Conservation (phyloP, 2,113 vertebrate species). For the Malurus alboscapulatus region DNA sequence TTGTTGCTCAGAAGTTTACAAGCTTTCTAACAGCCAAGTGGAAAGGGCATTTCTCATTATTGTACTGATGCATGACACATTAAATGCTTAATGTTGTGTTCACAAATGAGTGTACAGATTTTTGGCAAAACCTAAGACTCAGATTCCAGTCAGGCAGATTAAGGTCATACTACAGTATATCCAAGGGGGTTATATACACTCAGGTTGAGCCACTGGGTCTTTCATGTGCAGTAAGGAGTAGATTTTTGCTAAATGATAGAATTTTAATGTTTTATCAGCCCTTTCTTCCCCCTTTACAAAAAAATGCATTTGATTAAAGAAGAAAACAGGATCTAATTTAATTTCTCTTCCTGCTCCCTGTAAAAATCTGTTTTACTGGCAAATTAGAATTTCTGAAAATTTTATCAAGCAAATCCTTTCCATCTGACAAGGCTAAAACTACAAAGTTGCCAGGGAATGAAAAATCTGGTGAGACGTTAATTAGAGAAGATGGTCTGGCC, state of each 20-base stretch:
- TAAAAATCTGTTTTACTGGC: conserved; percentile 41
- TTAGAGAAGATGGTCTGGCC: conserved; percentile 41
- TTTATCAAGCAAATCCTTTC: conserved; percentile 23
- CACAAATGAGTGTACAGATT: conserved; percentile 33
- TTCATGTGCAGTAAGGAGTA: not conserved
- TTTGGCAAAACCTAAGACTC: conserved; percentile 42
- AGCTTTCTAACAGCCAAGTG: conserved; percentile 28
- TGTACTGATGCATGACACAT: not conserved
- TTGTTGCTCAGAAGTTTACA: conserved; percentile 33
- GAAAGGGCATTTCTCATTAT: conserved; percentile 47
- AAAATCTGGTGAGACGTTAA: conserved; percentile 4
- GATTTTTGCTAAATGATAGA: not conserved
- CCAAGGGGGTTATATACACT: not conserved
- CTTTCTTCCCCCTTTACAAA: no score
- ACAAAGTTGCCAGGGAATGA: conserved; percentile 40
- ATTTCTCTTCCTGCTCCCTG: not conserved
- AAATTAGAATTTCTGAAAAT: conserved; percentile 57
- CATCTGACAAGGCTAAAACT: conserved; percentile 31
- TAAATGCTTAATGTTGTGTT: conserved; percentile 32
- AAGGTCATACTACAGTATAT: not conserved
- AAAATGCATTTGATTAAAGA: not conserved
- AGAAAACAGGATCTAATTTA: conserved; percentile 25
- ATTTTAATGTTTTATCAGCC: not conserved
- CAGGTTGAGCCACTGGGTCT: not conserved
- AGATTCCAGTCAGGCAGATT: conserved; percentile 27